Evolutionary conservation across 1,140 invertebrate species (phyloP), one percentile per base, ranked within the genome.

Genomic region (Radopholus similis): DNA sequence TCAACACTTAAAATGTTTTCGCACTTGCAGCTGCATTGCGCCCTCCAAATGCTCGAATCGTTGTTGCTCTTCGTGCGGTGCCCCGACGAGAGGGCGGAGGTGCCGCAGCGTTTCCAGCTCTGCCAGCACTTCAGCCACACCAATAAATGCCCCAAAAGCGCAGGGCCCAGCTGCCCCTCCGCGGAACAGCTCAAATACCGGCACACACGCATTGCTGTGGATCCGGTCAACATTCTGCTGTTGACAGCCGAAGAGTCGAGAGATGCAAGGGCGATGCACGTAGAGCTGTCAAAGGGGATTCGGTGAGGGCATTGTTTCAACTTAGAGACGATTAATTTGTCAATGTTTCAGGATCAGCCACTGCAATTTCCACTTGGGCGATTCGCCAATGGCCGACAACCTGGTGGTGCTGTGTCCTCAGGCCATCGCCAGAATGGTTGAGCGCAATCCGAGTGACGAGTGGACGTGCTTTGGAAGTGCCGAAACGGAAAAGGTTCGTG

Each of bases 151-250:
- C 34, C 23, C 35, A 59, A 58, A 5, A 11, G 0, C 44, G 70
- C 67, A 73, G 71, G 11, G 91, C 83, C 91, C 91, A 6, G 89
- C 89, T 42, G 87, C 89, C 0, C 91, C 93, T 72, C 70, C 11
- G 68, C 73, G 37, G 77, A 79, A 55, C 40, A 59, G 18, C 90
- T 97, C 34, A 97, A 97, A 80, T 98, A 98, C 81, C 88, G 89
- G 77, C 91, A 97, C 89, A 90, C 90, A 5, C 86, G 95, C 26
- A 85, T 95, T 1, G 90, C 91, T 1, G 86, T 98, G 26, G 95
- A 98, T 85, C 88, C 90, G 0, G 85, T 97, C 4, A 92, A 95
- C 44, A 91, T 84, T 82, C 97, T 4, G 89, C 93, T 37, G 94
- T 97, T 84, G 87, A 87, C 26, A 90, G 90, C 18, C 91, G 90